phyloP scores from a whole-genome alignment of 2,113 vertebrate genomes.

The Microcebus tavaratra region DNA sequence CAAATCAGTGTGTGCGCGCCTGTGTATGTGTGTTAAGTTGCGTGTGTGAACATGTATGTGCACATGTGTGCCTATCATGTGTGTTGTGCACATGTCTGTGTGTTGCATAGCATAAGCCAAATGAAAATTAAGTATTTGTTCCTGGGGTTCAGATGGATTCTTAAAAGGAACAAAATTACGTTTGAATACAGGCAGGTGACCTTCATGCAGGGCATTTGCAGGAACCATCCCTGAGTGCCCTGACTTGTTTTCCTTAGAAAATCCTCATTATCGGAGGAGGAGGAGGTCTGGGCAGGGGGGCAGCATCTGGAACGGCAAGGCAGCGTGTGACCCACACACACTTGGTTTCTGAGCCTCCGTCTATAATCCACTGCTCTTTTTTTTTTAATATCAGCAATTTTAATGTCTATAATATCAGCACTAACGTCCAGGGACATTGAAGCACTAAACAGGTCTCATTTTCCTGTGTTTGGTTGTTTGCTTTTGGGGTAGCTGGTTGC shows the following conservation, averaged over 20 bases:
- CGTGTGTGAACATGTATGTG: background rate
- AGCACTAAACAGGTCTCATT: background rate
- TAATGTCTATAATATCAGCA: background rate
- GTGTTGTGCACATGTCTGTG: background rate
- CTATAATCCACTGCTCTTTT: background rate
- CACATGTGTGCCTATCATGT: background rate
- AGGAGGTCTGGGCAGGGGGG: background rate
- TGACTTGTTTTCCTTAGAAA: background rate
- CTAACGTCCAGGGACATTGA: background rate
- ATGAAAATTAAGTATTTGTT: background rate
- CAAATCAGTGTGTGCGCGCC: background rate
- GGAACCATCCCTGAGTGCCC: accelerated
- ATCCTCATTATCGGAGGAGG: background rate
- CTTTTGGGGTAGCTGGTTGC: background rate
- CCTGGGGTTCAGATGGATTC: background rate
- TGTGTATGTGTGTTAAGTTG: too few species aligned
- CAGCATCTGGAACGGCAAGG: background rate
- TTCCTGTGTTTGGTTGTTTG: background rate
- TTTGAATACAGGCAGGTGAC: background rate
- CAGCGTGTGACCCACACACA: background rate
- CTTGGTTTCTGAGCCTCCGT: background rate
- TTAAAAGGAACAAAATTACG: background rate
- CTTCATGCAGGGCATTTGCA: too few species aligned
- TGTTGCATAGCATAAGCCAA: background rate
- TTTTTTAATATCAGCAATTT: background rate